Evolutionary conservation across 2,797 vertebrate species (phyloP).

Genomic region (Antrozous pallidus): DNA sequence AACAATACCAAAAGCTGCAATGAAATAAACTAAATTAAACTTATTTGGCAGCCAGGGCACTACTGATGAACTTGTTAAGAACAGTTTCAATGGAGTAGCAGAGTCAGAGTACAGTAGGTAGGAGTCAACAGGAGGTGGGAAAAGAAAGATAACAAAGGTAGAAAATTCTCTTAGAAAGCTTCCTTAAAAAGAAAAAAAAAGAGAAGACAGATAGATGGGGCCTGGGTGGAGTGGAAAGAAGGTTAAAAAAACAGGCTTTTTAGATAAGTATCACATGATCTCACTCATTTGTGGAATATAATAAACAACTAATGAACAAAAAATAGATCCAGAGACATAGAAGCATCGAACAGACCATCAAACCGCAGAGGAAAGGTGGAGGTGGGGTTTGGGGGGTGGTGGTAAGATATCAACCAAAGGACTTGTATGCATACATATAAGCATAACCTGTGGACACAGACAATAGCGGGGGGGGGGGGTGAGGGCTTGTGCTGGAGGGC

Average conservation of each 20-base stretch:
- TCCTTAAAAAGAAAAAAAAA: not conserved
- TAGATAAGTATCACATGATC: no score
- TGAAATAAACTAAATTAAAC: not conserved
- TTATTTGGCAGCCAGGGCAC: not conserved
- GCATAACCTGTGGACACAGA: no score
- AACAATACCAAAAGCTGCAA: not conserved
- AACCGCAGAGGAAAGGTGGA: no score
- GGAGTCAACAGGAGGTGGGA: not conserved
- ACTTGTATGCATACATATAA: no score
- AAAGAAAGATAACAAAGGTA: not conserved
- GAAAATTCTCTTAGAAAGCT: not conserved
- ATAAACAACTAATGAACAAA: no score
- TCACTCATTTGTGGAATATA: no score
- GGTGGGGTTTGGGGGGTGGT: no score
- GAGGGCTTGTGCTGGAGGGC: no score
- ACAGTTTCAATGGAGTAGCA: not conserved
- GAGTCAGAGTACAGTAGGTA: not conserved
- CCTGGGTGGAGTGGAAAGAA: not conserved
- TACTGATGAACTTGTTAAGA: not conserved
- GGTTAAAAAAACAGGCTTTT: not conserved
- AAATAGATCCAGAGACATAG: no score
- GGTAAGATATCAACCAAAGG: no score
- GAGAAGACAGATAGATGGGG: not conserved
- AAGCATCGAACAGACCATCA: no score
- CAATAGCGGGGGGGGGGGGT: rapidly evolving